Conservation (phyloP, 2,113 vertebrate species). For the Mugil cephalus region DNA sequence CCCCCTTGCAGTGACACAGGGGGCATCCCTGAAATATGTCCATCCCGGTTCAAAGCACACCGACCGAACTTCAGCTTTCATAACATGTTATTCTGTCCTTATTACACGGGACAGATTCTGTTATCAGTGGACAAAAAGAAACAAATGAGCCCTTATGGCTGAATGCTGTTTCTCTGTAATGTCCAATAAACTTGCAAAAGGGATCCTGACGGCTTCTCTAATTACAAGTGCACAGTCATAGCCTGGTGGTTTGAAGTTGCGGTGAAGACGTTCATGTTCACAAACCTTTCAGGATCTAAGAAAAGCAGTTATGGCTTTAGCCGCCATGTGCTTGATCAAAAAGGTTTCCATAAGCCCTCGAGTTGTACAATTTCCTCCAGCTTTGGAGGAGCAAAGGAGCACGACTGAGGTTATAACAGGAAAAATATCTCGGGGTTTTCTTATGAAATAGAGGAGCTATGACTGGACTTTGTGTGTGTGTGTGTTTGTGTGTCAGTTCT, state of each 20-base stretch:
- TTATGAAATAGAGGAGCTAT: slow-evolving; percentile 31
- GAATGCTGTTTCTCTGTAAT: background rate
- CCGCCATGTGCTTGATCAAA: slow-evolving; percentile 33
- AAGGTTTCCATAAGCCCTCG: slow-evolving; percentile 2
- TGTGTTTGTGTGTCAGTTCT: slow-evolving; percentile 65
- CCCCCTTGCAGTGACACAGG: slow-evolving; percentile 51
- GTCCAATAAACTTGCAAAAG: background rate
- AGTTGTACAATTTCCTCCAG: slow-evolving; percentile 32
- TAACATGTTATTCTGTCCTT: slow-evolving; percentile 31
- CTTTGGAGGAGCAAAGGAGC: slow-evolving; percentile 1
- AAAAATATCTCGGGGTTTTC: slow-evolving; percentile 19
- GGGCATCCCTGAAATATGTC: slow-evolving; percentile 38
- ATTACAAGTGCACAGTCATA: slow-evolving; percentile 31
- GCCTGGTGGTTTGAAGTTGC: slow-evolving; percentile 30
- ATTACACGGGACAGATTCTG: background rate
- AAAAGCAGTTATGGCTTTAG: slow-evolving; percentile 46
- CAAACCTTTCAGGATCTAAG: slow-evolving; percentile 39
- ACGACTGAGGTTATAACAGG: background rate
- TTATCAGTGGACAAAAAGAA: background rate
- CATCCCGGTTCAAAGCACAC: slow-evolving; percentile 47
- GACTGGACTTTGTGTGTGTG: slow-evolving; percentile 11
- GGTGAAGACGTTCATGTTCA: slow-evolving; percentile 23
- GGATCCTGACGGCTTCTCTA: slow-evolving; percentile 6
- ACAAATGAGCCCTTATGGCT: background rate
- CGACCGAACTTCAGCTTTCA: slow-evolving; percentile 42